Base-by-base conservation (phyloP, 2,113 vertebrate genomes). In the Paramormyrops kingsleyae region DNA sequence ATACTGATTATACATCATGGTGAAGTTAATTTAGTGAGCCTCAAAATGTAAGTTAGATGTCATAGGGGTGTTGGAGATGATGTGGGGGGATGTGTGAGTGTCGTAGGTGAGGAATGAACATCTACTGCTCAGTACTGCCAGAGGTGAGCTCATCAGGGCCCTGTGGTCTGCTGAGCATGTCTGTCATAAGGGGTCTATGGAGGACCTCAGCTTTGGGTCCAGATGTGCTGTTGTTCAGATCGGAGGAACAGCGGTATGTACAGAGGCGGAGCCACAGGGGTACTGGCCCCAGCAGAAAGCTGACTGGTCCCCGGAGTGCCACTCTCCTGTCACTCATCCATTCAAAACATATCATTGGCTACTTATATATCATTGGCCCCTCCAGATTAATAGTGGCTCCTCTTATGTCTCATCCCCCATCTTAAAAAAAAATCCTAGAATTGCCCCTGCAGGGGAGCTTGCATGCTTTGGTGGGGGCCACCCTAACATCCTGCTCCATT, bases 111-210 rank as follows among this genome's bases (percentile, higher is more conserved):
- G 49, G 31, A 77, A 89, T 31, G 44, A 44, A 74, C 47, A 74
- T 85, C 83, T 42, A 50, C 52, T 56, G 56, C 52, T 90, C 66
- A 47, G 49, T 27, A 74, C 44, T 80, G 27, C 87, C 59, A 59
- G 86, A 87, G 88, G 87, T 62, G 19, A 88, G n/a, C n/a, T 50
- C 80, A 87, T 35, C 21, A 35, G 59, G 70, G 15, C 89, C 42
- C n/a, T 24, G 89, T 21, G 84, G 46, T 87, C 5, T 62, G 56
- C 86, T 50, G 42, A 92, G 89, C 89, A 87, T 3, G 70, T 50
- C 87, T 62, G 7, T 87, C 85, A 44, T 8, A 89, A 59, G 87
- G 74, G 89, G 52, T 88, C 5, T 87, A 39, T 83, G 62, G 92
- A 12, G 88, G 24, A 56, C 74, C 89, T 59, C 87, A 56, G 83